phyloP scores from a whole-genome alignment of 2,113 vertebrate genomes.

The Gavia stellata region DNA sequence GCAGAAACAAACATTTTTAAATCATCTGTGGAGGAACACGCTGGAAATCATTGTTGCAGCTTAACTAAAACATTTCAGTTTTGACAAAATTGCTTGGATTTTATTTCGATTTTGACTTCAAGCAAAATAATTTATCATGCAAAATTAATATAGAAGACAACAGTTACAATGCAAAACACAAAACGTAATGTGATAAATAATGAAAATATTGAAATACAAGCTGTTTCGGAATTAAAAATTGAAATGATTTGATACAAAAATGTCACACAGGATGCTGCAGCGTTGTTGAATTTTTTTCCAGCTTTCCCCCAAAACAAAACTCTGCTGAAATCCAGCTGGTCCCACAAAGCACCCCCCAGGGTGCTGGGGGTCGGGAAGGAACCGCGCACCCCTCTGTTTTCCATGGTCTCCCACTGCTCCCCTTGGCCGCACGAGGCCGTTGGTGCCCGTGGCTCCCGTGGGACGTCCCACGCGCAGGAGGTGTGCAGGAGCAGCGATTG shows the following conservation, averaged over 20 bases:
- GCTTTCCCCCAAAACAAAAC: neutral
- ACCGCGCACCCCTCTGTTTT: fast-evolving
- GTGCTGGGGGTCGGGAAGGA: neutral
- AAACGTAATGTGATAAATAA: constrained; percentile 47
- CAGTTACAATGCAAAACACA: constrained; percentile 19
- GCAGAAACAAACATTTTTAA: neutral
- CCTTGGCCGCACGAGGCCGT: neutral
- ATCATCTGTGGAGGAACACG: neutral
- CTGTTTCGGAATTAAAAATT: constrained; percentile 36
- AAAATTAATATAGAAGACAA: constrained; percentile 42
- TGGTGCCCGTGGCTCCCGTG: fast-evolving
- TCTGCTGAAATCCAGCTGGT: neutral
- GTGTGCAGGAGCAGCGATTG: neutral
- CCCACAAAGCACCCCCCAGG: fast-evolving
- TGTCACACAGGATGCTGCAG: neutral
- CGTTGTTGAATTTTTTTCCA: neutral
- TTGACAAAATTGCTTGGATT: neutral
- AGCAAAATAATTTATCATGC: constrained; percentile 39
- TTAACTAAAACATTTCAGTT: neutral
- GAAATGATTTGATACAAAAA: neutral
- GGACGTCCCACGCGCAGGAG: neutral
- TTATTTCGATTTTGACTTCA: constrained; percentile 1
- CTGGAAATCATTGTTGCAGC: neutral
- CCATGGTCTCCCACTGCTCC: fast-evolving
- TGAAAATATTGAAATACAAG: constrained; percentile 22